Percentiles rank a stretch among this genome's conserved stretches.
These are phyloP conservation scores for Cryptocephalus primarius DNA, from an alignment of 2,888 invertebrate genomes.

Conservation along the genomic window DNA sequence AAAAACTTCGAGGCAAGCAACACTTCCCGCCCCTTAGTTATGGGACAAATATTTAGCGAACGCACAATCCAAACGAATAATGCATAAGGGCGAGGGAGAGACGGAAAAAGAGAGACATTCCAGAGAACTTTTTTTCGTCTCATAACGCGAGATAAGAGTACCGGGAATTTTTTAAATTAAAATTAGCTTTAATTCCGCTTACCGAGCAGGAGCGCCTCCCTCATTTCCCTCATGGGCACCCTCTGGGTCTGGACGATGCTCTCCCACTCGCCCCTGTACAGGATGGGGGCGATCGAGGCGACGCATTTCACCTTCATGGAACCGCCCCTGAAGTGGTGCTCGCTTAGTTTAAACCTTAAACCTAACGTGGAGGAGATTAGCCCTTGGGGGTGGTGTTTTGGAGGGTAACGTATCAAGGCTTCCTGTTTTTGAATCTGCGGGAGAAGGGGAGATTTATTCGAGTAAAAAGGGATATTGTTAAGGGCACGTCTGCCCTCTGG, in stretches of 20 bases:
- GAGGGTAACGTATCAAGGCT: conserved; percentile 43
- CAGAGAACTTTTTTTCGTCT: too few relatives aligned
- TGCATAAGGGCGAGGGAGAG: too few relatives aligned
- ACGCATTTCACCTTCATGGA: conserved; percentile 52
- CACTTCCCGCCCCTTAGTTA: too few relatives aligned
- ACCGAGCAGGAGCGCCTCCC: conserved; percentile 52
- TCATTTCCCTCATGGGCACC: conserved; percentile 44
- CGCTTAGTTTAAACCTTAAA: conserved; percentile 43
- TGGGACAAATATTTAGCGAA: too few relatives aligned
- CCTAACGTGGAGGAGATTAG: conserved; percentile 48
- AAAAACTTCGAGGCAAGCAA: too few relatives aligned
- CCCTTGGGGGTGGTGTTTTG: conserved; percentile 45
- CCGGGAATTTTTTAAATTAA: too few relatives aligned
- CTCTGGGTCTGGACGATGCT: conserved; percentile 46
- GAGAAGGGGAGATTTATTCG: background rate
- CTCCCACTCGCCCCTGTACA: conserved; percentile 49
- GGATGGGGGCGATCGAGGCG: conserved; percentile 47
- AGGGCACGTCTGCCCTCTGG: too few relatives aligned
- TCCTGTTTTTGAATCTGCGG: conserved; percentile 41
- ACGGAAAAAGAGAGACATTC: too few relatives aligned
- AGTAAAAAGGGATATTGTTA: too few relatives aligned
- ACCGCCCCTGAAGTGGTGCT: conserved; percentile 46
- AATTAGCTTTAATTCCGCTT: conserved; percentile 21
- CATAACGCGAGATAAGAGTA: too few relatives aligned
- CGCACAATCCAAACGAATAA: too few relatives aligned